Conservation (phyloP, 2,797 vertebrate species). For the Thaleichthys pacificus region DNA sequence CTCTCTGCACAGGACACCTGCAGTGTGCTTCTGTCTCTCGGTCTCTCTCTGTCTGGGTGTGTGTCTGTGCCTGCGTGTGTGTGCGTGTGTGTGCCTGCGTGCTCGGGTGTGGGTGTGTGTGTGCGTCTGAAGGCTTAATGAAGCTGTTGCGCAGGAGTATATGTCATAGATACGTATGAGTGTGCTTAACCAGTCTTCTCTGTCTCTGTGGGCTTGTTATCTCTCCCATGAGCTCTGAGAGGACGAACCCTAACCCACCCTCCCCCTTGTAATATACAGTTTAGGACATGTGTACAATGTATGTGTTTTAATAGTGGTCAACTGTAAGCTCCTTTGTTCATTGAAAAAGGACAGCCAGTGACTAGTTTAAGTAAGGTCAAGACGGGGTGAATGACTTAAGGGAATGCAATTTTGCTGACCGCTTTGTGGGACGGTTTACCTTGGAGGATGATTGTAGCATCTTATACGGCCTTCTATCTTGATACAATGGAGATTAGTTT, state of each 20-base stretch:
- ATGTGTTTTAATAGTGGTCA: too few species aligned
- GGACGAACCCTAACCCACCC: not conserved
- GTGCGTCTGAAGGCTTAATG: not conserved
- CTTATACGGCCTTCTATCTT: too few species aligned
- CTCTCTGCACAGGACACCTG: not conserved
- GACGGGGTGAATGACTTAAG: too few species aligned
- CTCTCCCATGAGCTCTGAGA: not conserved
- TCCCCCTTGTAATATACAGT: too few species aligned
- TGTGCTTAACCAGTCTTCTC: not conserved
- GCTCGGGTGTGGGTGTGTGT: not conserved
- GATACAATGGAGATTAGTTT: too few species aligned
- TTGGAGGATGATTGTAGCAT: too few species aligned
- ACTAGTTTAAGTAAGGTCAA: too few species aligned
- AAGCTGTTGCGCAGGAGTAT: not conserved
- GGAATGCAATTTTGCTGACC: too few species aligned
- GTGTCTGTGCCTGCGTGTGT: not conserved
- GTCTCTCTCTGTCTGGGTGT: not conserved
- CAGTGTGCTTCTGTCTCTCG: not conserved
- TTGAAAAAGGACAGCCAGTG: too few species aligned
- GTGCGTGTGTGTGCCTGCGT: not conserved
- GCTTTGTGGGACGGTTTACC: too few species aligned
- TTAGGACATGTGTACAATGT: too few species aligned
- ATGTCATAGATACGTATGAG: not conserved
- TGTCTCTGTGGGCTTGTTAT: not conserved
- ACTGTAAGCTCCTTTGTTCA: too few species aligned